Evolutionary conservation across 2,888 invertebrate genomes (phyloP), one percentile per base, ranked within the genome.

Genomic region (Drosophila lacicola): DNA sequence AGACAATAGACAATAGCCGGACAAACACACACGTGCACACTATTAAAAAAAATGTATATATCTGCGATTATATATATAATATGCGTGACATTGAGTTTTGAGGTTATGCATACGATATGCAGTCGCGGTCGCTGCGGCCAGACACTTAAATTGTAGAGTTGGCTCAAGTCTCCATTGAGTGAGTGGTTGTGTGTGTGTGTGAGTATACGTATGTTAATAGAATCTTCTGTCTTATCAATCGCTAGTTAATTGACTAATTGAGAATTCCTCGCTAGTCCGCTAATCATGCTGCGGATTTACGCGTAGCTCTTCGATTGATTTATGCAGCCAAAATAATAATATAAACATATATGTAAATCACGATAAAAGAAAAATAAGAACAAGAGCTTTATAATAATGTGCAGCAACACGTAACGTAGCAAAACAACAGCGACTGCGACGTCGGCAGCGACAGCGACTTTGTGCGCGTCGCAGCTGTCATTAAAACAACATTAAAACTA

Each of bases 11-110:
- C 25, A 72, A 56, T 17, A 21, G 9, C n/a, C 4, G 13, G 6
- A 33, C 33, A 54, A 37, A 62, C 25, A 62, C 42, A 51, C 29
- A 47, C 19, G 10, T 33, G 39, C 36, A 62, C 17, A 56, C 21
- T 39, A 70, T 50, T 69, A 71, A 66, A 68, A 68, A 6, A 25
- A 25, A 25, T 25, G 6, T 25, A 25, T 25, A 8, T 8, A 25
- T 8, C 60, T 65, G 57, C 55, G 50, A 70, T 78, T 80, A 78
- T 75, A 82, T 1, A 25, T 25, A 25, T 85, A 80, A 82, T 85
- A 86, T 85, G 86, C 82, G 74, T 82, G 82, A 86, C 82, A 82
- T 82, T 82, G 82, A 71, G 81, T 69, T 80, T 82, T 82, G 82
- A 82, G 82, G 82, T 77, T 82, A 81, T 82, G 75, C 79, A 81